phyloP scores from a whole-genome alignment of 2,888 invertebrate species.

The Amiota mariae region DNA sequence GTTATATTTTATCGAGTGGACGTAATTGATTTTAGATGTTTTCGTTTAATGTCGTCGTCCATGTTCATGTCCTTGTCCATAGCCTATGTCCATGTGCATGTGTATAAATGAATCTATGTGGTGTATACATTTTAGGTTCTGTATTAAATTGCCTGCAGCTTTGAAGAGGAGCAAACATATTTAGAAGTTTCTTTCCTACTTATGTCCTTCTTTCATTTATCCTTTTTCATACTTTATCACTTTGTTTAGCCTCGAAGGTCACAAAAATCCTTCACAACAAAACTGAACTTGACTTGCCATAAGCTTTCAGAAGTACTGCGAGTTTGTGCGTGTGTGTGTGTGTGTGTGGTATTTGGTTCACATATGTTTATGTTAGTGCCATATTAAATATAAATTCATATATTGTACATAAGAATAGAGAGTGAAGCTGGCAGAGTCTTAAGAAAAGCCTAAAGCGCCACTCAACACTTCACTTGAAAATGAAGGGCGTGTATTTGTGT shows the following conservation, averaged over 20 bases:
- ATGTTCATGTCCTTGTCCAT: neutral
- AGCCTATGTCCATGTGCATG: neutral
- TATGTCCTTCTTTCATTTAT: neutral
- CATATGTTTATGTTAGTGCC: neutral
- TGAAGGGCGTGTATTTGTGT: neutral
- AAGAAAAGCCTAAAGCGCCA: neutral
- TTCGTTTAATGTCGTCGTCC: constrained; percentile 37
- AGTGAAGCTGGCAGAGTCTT: no score
- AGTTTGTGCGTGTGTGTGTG: neutral
- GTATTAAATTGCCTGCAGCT: constrained; percentile 32
- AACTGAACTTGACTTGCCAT: constrained; percentile 13
- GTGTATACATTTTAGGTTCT: constrained; percentile 2
- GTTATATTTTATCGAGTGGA: constrained; percentile 67
- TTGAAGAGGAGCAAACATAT: constrained; percentile 4
- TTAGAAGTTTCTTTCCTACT: constrained; percentile 4
- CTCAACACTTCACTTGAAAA: constrained; percentile 5
- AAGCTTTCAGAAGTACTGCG: neutral
- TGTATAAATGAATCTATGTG: constrained; percentile 12
- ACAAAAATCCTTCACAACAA: constrained; percentile 6
- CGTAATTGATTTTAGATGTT: constrained; percentile 69
- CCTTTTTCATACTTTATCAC: constrained; percentile 3
- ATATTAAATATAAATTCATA: no score
- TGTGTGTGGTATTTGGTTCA: neutral
- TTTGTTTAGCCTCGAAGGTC: neutral
- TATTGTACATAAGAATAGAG: no score